Conservation (phyloP, 2,797 vertebrate species). For the Odontamblyopus lacepedii region DNA sequence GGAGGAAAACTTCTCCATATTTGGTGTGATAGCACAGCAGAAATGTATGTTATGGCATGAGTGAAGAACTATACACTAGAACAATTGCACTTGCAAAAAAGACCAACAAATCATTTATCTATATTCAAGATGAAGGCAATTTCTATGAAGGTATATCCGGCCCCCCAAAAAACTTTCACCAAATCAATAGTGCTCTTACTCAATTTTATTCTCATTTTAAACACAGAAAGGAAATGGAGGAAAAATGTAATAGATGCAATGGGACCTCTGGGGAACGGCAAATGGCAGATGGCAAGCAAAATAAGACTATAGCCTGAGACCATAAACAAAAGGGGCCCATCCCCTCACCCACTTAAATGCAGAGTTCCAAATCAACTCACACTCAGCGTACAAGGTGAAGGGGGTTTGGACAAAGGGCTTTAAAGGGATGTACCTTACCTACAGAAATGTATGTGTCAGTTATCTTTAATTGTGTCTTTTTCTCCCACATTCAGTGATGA, state of each 20-base stretch:
- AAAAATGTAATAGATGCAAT: no score
- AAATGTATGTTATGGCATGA: slow-evolving; percentile 20
- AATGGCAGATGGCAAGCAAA: slow-evolving; percentile 56
- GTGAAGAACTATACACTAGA: not conserved
- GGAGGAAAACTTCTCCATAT: no score
- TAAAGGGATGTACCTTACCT: not conserved
- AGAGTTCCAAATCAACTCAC: slow-evolving; percentile 14
- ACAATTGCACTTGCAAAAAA: not conserved
- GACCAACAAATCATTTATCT: not conserved
- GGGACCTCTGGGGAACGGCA: not conserved
- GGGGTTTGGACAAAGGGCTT: slow-evolving; percentile 39
- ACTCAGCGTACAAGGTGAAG: slow-evolving; percentile 18
- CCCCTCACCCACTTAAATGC: not conserved
- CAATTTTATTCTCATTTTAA: not conserved
- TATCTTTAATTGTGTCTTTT: not conserved
- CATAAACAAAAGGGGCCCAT: not conserved
- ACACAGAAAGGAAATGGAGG: not conserved
- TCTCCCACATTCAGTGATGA: not conserved
- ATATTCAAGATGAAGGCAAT: not conserved
- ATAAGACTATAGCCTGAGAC: slow-evolving; percentile 14
- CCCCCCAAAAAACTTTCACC: not conserved
- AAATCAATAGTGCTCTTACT: not conserved
- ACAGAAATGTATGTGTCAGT: not conserved
- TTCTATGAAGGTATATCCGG: no score
- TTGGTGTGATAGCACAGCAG: slow-evolving; percentile 28